phyloP scores from a whole-genome alignment of 2,113 vertebrate species.

The Nycticorax nycticorax region DNA sequence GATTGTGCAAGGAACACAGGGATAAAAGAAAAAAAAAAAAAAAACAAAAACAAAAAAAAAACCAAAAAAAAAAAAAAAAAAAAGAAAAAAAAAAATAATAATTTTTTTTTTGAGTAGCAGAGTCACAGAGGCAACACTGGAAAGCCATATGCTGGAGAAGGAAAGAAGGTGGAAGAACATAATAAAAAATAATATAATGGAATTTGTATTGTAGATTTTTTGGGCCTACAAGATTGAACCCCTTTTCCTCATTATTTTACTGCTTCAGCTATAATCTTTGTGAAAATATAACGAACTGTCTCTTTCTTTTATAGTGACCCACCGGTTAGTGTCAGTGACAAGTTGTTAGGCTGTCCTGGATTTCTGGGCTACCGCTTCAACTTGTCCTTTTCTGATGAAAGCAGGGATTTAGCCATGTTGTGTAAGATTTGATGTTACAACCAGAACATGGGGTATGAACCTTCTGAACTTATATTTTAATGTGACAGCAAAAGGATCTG shows the following conservation, averaged over 20 bases:
- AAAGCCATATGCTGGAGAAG: background rate
- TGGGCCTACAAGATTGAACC: background rate
- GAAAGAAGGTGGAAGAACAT: background rate
- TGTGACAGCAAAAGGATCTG: background rate
- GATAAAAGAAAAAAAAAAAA: too few relatives aligned
- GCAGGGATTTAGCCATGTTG: background rate
- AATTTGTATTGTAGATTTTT: background rate
- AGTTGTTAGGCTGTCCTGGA: background rate
- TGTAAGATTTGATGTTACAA: background rate
- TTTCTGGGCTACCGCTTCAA: background rate
- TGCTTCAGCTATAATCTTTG: background rate
- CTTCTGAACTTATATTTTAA: background rate
- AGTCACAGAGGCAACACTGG: background rate
- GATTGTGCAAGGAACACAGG: background rate
- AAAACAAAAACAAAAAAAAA: too few relatives aligned
- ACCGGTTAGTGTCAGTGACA: background rate
- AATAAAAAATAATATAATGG: background rate
- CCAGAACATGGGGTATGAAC: background rate
- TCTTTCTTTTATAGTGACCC: background rate
- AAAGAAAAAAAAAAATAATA: too few relatives aligned
- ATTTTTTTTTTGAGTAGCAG: background rate
- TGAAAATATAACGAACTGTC: background rate
- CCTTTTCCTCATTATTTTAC: constrained; percentile 7
- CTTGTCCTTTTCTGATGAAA: constrained; percentile 30
- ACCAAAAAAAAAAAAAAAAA: too few relatives aligned